phyloP scores from a whole-genome alignment of 2,113 vertebrate species.

The Noturus placidus region DNA sequence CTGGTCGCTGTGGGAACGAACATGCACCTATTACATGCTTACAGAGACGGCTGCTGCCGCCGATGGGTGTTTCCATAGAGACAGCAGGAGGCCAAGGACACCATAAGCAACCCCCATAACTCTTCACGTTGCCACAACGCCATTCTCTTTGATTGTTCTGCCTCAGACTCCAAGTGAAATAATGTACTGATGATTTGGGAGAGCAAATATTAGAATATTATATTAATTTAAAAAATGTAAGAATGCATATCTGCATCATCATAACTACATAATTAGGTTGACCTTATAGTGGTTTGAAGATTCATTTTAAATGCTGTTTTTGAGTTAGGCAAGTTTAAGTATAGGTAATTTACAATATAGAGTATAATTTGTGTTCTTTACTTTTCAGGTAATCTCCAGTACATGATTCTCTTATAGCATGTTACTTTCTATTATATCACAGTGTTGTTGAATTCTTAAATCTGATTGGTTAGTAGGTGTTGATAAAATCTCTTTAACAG shows the following conservation, averaged over 20 bases:
- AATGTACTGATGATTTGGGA: not conserved
- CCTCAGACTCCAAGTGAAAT: not conserved
- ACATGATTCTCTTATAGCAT: not conserved
- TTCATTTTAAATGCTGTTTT: not conserved
- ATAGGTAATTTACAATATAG: not conserved
- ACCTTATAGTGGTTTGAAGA: not conserved
- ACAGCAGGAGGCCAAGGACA: conserved; percentile 60
- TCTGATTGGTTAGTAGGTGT: not conserved
- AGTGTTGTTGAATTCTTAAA: not conserved
- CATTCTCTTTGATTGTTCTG: not conserved
- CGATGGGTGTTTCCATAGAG: conserved; percentile 72
- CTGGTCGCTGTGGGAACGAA: conserved; percentile 54
- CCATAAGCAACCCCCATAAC: conserved; percentile 49
- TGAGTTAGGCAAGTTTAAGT: not conserved
- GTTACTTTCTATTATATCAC: not conserved
- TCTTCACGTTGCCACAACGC: conserved; percentile 18
- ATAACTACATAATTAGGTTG: not conserved
- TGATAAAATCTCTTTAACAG: not conserved
- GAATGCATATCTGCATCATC: not conserved
- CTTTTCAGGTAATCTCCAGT: not conserved
- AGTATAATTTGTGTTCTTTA: conserved; percentile 31
- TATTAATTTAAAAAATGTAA: not conserved
- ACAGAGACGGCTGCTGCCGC: conserved; percentile 51
- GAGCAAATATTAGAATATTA: conserved; percentile 4
- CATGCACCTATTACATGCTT: conserved; percentile 59